Evolutionary conservation across 1,140 invertebrate genomes (phyloP), one percentile per base, ranked within the genome.

Genomic region (Drosophila seguyi): DNA sequence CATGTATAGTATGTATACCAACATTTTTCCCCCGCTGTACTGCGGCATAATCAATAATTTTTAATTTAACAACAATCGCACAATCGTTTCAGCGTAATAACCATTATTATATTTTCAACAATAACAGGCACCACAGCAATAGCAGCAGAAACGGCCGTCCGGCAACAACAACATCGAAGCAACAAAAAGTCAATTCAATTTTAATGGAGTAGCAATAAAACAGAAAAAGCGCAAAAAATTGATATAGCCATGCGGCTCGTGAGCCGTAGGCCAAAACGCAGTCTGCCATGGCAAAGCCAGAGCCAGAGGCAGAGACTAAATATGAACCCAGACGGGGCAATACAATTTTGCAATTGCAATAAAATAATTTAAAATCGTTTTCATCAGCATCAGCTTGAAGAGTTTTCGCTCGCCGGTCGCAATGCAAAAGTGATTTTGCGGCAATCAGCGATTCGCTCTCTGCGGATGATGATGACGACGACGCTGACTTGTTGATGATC

Each of bases 291-390:
- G 42, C 48, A 31, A n/a, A 36, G 53, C 45, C 60, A 44, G 48
- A 74, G 52, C 63, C 58, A 27, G 14, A 41, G 72, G 29, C 27
- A 31, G 61, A 48, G 16, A 39, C 55, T 34, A 65, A 66, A 34
- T 20, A 13, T 20, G 18, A 16, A 53, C 20, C 62, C 77, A 75
- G 66, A 62, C 71, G 55, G 67, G 76, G 71, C 84, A 83, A 74
- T 84, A 87, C 69, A 79, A 86, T 86, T 87, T 88, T 90, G 81
- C 84, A 88, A 88, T 88, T 90, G 85, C 82, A 81, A 88, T 88
- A 91, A 90, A 90, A 91, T 84, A 91, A 90, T 90, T 91, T 90
- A 91, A 90, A 90, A 91, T 90, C 86, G 86, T 90, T 90, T 90
- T 90, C 86, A 90, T 90, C 86, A 90, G 86, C 85, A 86, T 79